Evolutionary conservation across 2,113 vertebrate species (phyloP), one percentile per base, ranked within the genome.

Genomic region (Silurus glanis): DNA sequence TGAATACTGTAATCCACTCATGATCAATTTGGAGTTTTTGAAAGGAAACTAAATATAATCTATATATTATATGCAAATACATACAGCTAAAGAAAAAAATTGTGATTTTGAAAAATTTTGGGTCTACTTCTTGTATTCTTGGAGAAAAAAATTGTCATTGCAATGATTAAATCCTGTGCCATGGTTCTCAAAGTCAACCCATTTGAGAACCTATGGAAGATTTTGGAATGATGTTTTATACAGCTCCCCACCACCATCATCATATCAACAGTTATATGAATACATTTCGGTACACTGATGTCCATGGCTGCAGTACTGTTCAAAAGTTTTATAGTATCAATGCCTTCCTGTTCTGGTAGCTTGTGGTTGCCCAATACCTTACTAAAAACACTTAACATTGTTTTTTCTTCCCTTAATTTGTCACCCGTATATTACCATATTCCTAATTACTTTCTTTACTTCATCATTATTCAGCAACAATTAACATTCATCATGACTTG

Each of bases 401-500:
- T 80, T 28, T 23, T 51, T 53, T 23, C 25, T 55, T 3, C 13
- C 23, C 61, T 28, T 82, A 82, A 61, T 78, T 76, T 75, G 78
- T 88, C 19, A 80, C 28, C 58, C 19, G 16, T 62, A 88, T 19
- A 88, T 90, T 90, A 84, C 81, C 89, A 90, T 90, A 88, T 88
- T 90, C 89, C 89, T 90, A 90, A 90, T 90, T 90, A 90, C 88
- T 88, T 90, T 86, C 74, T 86, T 76, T 81, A 81, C 86, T 89
- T 88, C 87, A 88, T 90, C 89, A 88, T 88, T 88, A 88, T 87
- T 90, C 71, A 83, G 83, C 64, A 85, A 90, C 89, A 88, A 90
- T 90, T 90, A 90, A 90, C 89, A 88, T 90, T 89, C 87, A 83
- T 85, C 84, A 88, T 90, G 89, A 86, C 87, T 90, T 82, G 81